Evolutionary conservation across 1,140 invertebrate species (phyloP).

Genomic region (Zaprionus camerounensis): DNA sequence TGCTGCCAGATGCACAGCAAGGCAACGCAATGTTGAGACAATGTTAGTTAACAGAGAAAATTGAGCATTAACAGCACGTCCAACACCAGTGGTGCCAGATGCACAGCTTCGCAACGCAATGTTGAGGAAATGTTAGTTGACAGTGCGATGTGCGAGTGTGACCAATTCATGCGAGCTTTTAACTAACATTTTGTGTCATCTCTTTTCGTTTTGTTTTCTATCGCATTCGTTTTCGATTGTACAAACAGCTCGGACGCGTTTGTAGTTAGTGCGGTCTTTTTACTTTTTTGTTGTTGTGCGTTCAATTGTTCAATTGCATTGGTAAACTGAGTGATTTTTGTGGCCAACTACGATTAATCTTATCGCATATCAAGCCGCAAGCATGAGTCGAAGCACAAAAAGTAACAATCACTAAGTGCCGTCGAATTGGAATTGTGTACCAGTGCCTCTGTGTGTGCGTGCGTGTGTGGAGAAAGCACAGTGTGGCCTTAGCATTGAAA

Average conservation of each 20-base stretch:
- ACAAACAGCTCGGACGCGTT: slow-evolving; percentile 24
- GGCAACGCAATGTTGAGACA: not conserved
- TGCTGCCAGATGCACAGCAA: slow-evolving; percentile 8
- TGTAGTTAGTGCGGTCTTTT: slow-evolving; percentile 16
- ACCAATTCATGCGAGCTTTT: not conserved
- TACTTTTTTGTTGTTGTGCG: slow-evolving; percentile 24
- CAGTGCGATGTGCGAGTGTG: not conserved
- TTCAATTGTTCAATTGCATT: slow-evolving; percentile 29
- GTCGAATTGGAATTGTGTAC: slow-evolving; percentile 12
- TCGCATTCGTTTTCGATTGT: slow-evolving; percentile 20
- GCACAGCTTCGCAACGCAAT: not conserved
- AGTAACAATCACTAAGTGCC: slow-evolving; percentile 46
- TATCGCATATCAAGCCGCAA: slow-evolving; percentile 54
- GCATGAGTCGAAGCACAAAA: slow-evolving; percentile 58
- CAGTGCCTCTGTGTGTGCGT: not conserved
- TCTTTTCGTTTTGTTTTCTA: slow-evolving; percentile 3
- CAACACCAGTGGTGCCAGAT: slow-evolving; percentile 24
- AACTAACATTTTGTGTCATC: slow-evolving; percentile 11
- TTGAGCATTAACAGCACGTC: slow-evolving; percentile 3
- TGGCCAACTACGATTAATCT: slow-evolving; percentile 58
- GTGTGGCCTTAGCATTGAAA: slow-evolving; percentile 17
- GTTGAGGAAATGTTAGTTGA: not conserved
- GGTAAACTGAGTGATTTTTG: slow-evolving; percentile 37
- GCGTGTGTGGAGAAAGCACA: not conserved
- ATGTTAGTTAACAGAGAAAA: slow-evolving; percentile 17